Base-by-base conservation (phyloP, 2,888 invertebrate genomes). In the Euclidia mi region DNA sequence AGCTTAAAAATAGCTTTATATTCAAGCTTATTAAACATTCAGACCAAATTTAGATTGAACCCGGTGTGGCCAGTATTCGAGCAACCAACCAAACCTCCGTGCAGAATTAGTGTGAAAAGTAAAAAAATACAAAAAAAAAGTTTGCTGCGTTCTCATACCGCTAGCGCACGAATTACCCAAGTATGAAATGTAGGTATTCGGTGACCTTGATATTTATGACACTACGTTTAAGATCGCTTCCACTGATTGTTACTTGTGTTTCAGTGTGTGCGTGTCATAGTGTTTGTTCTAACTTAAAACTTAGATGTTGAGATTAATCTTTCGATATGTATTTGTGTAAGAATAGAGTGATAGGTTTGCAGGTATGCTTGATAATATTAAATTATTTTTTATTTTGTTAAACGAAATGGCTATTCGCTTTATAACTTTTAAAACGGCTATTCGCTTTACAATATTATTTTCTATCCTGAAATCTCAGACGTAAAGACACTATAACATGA, bases 151-250 rank as follows among this genome's bases (percentile, higher is more conserved):
- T 71, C 71, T 71, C 69, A 68, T 74, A 70, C 70, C 52, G 62
- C 71, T 73, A 71, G 69, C 71, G 74, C 75, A 76, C 77, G 79
- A 79, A 71, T 75, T 77, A 72, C 69, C 71, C 64, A 70, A 80
- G 69, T 78, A 76, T 79, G 80, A 81, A 82, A 80, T 79, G 70
- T 76, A 74, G 79, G 78, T 81, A 82, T 84, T 81, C 76, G 73
- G 59, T 72, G 85, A 78, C 88, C 88, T 89, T 89, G 87, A 85
- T 87, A 87, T 88, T 87, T 87, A 86, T 83, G 81, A 81, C 80
- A 82, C 75, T 79, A 83, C 80, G 84, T 82, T 84, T 79, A 71
- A 79, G 81, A 81, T 81, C 73, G 67, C 65, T 71, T 79, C 67
- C 64, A 57, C 60, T 72, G 79, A 83, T 80, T 79, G 73, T 71